Conservation (phyloP, 2,888 invertebrate genomes). For the Tetanocera ferruginea region DNA sequence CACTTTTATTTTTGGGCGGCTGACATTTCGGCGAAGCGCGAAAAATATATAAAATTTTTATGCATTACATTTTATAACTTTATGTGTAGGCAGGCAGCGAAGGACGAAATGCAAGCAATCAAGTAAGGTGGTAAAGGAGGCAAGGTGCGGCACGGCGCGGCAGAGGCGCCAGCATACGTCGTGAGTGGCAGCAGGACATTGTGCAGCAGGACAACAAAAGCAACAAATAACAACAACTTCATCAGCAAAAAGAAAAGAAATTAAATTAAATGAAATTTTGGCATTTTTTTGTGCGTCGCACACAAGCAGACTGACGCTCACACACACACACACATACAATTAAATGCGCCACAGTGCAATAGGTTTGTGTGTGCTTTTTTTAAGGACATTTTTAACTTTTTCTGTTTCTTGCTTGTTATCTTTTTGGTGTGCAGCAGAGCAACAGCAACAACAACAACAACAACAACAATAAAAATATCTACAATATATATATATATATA, state of each 20-base stretch:
- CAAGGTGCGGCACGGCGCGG: background rate
- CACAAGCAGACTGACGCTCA: slow-evolving; percentile 11
- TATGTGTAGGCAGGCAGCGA: background rate
- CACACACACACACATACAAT: slow-evolving; percentile 15
- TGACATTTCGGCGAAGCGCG: slow-evolving; percentile 35
- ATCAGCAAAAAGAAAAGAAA: slow-evolving; percentile 36
- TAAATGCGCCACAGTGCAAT: no score
- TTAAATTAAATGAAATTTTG: slow-evolving; percentile 33
- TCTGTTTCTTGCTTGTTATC: background rate
- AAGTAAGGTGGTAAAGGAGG: background rate
- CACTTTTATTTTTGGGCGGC: slow-evolving; percentile 30
- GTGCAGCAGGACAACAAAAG: background rate
- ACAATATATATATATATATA: no score
- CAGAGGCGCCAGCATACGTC: background rate
- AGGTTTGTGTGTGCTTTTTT: background rate
- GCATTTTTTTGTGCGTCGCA: slow-evolving; percentile 25
- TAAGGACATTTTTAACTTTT: background rate
- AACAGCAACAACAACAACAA: background rate
- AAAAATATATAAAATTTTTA: slow-evolving; percentile 44
- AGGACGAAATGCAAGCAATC: background rate
- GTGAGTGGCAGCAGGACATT: background rate
- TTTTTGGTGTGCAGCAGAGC: slow-evolving; percentile 8
- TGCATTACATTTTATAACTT: slow-evolving; percentile 42
- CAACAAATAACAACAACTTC: background rate
- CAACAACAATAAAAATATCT: background rate